These are phyloP conservation scores for Oegoconia quadripuncta DNA, from an alignment of 2,888 invertebrate species.

Conservation along the genomic window DNA sequence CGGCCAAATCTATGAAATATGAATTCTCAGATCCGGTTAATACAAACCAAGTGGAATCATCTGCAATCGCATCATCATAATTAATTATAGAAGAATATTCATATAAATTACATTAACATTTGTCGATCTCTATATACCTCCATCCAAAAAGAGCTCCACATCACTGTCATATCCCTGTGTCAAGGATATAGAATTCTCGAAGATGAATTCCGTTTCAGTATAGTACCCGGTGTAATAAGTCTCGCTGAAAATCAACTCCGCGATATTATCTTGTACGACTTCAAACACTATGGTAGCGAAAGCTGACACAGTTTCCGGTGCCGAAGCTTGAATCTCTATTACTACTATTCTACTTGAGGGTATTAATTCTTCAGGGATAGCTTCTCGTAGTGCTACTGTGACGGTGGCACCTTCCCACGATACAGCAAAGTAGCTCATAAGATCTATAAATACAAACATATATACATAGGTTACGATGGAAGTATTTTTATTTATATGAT, in stretches of 20 bases:
- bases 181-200: slow-evolving; percentile 11
- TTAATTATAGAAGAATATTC: no score
- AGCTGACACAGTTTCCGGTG: slow-evolving; percentile 19
- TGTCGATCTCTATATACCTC: neutral
- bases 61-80: slow-evolving; percentile 11
- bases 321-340: slow-evolving; percentile 25
- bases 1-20: slow-evolving; percentile 11
- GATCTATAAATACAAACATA: slow-evolving; percentile 27
- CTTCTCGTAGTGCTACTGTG: slow-evolving; percentile 12
- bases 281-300: slow-evolving; percentile 25
- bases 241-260: slow-evolving; percentile 21
- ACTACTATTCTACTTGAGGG: slow-evolving; percentile 23
- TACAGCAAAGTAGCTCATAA: slow-evolving; percentile 20
- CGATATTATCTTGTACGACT: slow-evolving; percentile 9
- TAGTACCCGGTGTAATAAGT: slow-evolving; percentile 22
- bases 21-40: slow-evolving; percentile 16
- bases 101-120: no score
- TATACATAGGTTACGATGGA: slow-evolving; percentile 24
- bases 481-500: slow-evolving; percentile 11
- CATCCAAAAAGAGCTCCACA: slow-evolving; percentile 7
- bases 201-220: slow-evolving; percentile 12
- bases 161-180: slow-evolving; percentile 14
- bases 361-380: slow-evolving; percentile 24
- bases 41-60: slow-evolving; percentile 26
- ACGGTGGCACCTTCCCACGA: slow-evolving; percentile 14